These are phyloP conservation scores for Drosophila sordidula DNA, from an alignment of 2,888 invertebrate species.

Conservation along the genomic window DNA sequence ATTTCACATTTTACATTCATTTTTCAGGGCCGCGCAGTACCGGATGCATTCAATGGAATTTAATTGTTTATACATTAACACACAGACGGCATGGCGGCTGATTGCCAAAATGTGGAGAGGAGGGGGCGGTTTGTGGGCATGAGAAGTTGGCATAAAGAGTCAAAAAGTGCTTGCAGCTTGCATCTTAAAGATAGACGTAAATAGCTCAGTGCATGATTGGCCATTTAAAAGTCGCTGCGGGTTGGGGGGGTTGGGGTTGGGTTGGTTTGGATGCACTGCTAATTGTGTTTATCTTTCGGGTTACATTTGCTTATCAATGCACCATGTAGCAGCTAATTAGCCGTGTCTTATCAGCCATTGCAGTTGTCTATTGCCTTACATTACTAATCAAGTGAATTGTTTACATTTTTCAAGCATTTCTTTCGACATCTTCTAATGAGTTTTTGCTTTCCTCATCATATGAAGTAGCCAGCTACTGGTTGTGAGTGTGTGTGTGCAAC, in stretches of 20 bases:
- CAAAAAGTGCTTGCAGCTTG: slow-evolving; percentile 6
- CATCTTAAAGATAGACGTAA: slow-evolving; percentile 21
- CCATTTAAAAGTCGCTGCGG: not conserved
- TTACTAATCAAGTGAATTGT: slow-evolving; percentile 71
- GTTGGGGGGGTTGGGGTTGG: not conserved
- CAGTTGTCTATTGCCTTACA: slow-evolving; percentile 59
- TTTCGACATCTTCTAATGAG: slow-evolving; percentile 69
- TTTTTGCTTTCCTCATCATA: slow-evolving; percentile 38
- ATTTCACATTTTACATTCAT: slow-evolving; percentile 27
- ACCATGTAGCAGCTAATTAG: slow-evolving; percentile 68
- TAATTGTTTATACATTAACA: slow-evolving; percentile 62
- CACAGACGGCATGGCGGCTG: slow-evolving; percentile 37
- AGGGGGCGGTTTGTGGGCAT: not conserved
- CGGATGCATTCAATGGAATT: slow-evolving; percentile 65
- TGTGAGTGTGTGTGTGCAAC: not conserved
- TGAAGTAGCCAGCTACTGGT: slow-evolving; percentile 39
- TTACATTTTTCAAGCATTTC: slow-evolving; percentile 57
- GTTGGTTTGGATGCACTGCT: not conserved
- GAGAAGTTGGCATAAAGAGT: not conserved
- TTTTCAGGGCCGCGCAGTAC: slow-evolving; percentile 49
- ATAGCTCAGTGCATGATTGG: slow-evolving; percentile 7
- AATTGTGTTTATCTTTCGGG: slow-evolving; percentile 39
- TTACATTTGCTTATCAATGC: slow-evolving; percentile 54
- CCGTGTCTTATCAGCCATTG: slow-evolving; percentile 69
- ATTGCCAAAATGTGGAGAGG: slow-evolving; percentile 16